These are phyloP conservation scores for Copidosoma floridanum DNA, from an alignment of 1,140 invertebrate species.

Conservation along the genomic window DNA sequence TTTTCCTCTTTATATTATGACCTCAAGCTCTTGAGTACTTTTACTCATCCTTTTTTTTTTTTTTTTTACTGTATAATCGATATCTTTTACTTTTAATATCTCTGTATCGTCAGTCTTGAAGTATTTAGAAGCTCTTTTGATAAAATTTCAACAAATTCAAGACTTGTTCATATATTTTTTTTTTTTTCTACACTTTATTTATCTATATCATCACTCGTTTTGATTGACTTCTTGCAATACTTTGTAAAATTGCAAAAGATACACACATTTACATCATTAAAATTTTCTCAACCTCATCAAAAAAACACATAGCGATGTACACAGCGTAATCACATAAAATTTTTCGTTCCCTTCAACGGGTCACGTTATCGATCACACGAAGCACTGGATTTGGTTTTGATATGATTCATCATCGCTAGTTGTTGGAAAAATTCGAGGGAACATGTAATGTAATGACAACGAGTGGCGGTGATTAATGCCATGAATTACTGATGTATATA, in stretches of 20 bases:
- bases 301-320: conserved; percentile 15
- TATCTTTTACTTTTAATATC: background rate
- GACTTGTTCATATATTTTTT: background rate
- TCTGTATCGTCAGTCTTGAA: conserved; percentile 8
- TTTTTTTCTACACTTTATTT: background rate
- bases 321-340: conserved; percentile 20
- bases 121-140: conserved; percentile 4
- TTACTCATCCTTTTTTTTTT: too few species aligned
- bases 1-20: background rate
- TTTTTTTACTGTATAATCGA: background rate
- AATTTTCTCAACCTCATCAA: background rate
- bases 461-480: too few species aligned
- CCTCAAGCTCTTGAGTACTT: too few species aligned
- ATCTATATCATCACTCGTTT: background rate
- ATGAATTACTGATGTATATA: too few species aligned
- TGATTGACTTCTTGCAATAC: too few species aligned
- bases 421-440: too few species aligned
- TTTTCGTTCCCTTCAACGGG: too few species aligned
- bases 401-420: too few species aligned
- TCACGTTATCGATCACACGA: too few species aligned
- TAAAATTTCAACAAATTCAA: background rate
- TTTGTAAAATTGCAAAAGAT: conserved; percentile 7
- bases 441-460: too few species aligned
- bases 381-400: too few species aligned
- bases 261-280: background rate